Conservation (phyloP, 2,797 vertebrate genomes). For the Enteromius radiatus region DNA sequence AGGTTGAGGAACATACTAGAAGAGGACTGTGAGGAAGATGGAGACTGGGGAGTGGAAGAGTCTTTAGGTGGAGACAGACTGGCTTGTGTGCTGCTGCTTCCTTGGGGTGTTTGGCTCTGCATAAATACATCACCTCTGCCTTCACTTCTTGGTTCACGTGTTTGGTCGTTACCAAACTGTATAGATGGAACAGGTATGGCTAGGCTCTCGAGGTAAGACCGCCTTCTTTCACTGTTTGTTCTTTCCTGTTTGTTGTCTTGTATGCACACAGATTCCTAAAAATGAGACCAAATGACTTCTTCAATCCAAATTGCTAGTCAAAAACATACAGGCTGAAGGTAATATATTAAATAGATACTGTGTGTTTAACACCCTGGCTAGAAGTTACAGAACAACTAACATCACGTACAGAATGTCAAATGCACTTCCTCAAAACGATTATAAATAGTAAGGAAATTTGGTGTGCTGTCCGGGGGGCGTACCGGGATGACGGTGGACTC, state of each 20-base stretch:
- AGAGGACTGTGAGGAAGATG: slow-evolving; percentile 73
- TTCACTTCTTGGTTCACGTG: slow-evolving; percentile 61
- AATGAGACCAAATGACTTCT: not conserved
- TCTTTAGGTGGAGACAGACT: slow-evolving; percentile 70
- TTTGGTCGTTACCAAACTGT: slow-evolving; percentile 43
- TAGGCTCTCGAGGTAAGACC: slow-evolving; percentile 64
- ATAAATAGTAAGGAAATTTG: too few species aligned
- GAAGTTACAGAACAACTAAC: not conserved
- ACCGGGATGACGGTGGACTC: too few species aligned
- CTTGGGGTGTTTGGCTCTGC: slow-evolving; percentile 68
- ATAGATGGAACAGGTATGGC: slow-evolving; percentile 54
- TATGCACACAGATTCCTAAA: slow-evolving; percentile 66
- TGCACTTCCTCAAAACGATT: too few species aligned
- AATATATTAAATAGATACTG: not conserved
- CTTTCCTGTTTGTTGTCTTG: slow-evolving; percentile 23
- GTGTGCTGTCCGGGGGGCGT: too few species aligned
- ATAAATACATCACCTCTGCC: slow-evolving; percentile 63
- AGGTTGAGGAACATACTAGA: slow-evolving; percentile 69
- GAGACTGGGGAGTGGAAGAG: slow-evolving; percentile 70
- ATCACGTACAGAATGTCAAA: too few species aligned
- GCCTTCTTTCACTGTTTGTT: slow-evolving; percentile 44
- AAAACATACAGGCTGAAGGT: not conserved
- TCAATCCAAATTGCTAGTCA: not conserved
- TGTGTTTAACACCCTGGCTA: not conserved
- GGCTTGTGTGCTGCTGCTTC: slow-evolving; percentile 61